Evolutionary conservation across 2,797 vertebrate genomes (phyloP).

Genomic region (Oreochromis mossambicus): DNA sequence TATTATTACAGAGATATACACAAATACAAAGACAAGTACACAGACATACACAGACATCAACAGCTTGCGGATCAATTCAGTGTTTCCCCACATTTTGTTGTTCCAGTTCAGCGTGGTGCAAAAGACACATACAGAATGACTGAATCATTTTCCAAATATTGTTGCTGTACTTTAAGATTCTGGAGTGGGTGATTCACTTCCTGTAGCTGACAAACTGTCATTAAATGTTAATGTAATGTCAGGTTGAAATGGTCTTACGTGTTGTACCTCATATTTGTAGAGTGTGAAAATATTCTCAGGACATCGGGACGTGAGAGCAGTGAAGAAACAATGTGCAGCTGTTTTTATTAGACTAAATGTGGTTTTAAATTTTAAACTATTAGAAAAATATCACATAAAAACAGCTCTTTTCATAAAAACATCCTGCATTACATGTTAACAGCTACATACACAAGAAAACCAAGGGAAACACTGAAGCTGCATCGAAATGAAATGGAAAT

Average conservation of each 20-base stretch:
- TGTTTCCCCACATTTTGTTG: constrained; percentile 6
- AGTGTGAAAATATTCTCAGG: not conserved
- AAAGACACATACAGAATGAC: not conserved
- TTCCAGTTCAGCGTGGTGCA: not conserved
- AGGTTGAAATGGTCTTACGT: not conserved
- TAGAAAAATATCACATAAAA: not conserved
- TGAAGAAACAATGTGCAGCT: rapidly evolving
- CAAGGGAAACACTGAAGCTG: constrained; percentile 48
- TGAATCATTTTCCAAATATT: not conserved
- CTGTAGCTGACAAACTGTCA: not conserved
- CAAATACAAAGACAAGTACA: constrained; percentile 8
- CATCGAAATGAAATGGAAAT: constrained; percentile 38
- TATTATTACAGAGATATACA: not conserved
- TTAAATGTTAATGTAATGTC: not conserved
- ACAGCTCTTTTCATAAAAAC: not conserved
- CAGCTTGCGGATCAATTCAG: constrained; percentile 43
- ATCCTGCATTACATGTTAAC: not conserved
- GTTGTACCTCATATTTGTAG: not conserved
- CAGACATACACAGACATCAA: not conserved
- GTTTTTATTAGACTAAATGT: not conserved
- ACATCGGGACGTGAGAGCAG: not conserved
- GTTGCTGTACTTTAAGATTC: not conserved
- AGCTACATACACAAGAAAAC: not conserved
- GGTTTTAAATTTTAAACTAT: not conserved
- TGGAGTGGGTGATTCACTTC: not conserved